These are phyloP conservation scores for Micrastur ruficollis DNA, from an alignment of 2,797 vertebrate genomes.

Conservation along the genomic window DNA sequence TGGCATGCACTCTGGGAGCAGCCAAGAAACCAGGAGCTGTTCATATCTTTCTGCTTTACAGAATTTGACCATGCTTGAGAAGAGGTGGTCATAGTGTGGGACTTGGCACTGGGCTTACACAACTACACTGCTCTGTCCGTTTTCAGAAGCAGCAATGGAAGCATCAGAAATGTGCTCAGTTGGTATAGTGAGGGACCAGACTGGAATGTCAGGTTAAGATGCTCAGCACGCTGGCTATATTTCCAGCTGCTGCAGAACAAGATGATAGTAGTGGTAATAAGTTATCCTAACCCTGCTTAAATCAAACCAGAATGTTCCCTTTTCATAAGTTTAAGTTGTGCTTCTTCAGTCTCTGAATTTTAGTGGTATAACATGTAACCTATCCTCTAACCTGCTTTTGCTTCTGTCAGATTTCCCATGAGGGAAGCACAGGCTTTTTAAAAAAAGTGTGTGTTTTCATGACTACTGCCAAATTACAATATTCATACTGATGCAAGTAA, in stretches of 20 bases:
- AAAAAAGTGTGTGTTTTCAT: neutral
- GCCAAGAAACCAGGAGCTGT: neutral
- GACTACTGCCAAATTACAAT: neutral
- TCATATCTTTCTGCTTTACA: neutral
- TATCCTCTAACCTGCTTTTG: neutral
- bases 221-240: neutral
- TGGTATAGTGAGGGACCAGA: neutral
- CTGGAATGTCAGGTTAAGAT: neutral
- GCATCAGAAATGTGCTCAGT: neutral
- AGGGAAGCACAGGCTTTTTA: fast-evolving
- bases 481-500: neutral
- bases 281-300: neutral
- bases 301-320: neutral
- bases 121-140: neutral
- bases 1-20: neutral
- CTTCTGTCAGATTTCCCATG: neutral
- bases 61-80: neutral
- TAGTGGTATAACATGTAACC: neutral
- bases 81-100: neutral
- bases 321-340: neutral
- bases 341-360: neutral
- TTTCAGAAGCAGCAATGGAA: neutral
- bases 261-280: neutral
- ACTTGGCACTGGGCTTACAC: neutral
- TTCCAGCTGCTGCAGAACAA: neutral